These are phyloP conservation scores for Drosophila incognita DNA, from an alignment of 2,888 invertebrate species.

Conservation along the genomic window DNA sequence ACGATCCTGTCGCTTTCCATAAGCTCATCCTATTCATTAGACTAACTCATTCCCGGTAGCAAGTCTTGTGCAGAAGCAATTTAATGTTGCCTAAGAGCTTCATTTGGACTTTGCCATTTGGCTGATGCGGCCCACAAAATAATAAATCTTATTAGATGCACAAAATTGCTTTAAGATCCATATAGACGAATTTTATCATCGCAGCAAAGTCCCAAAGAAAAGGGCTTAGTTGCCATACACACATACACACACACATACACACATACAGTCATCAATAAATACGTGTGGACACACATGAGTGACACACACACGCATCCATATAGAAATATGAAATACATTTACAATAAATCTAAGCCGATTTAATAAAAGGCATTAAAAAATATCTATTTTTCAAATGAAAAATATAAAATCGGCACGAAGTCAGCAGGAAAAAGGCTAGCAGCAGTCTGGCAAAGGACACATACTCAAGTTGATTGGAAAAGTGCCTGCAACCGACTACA, in stretches of 20 bases:
- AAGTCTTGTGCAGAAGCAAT: slow-evolving; percentile 35
- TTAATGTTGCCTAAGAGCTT: slow-evolving; percentile 37
- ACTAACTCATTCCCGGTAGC: slow-evolving; percentile 34
- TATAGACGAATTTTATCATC: slow-evolving; percentile 63
- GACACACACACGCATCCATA: slow-evolving; percentile 13
- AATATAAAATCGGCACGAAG: slow-evolving; percentile 73
- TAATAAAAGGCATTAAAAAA: slow-evolving; percentile 81
- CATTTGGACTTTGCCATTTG: slow-evolving; percentile 33
- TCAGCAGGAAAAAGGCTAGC: slow-evolving; percentile 60
- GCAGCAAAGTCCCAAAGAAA: slow-evolving; percentile 55
- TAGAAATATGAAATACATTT: slow-evolving; percentile 51
- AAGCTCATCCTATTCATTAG: slow-evolving; percentile 57
- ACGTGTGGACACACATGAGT: slow-evolving; percentile 8
- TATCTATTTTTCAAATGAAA: slow-evolving; percentile 75
- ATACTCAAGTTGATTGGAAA: slow-evolving; percentile 76
- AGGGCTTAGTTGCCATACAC: slow-evolving; percentile 53
- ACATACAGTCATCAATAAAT: slow-evolving; percentile 8
- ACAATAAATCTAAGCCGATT: slow-evolving; percentile 80
- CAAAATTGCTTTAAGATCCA: slow-evolving; percentile 67
- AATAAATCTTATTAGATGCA: slow-evolving; percentile 67
- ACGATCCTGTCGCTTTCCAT: slow-evolving; percentile 24
- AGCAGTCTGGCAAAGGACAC: slow-evolving; percentile 41
- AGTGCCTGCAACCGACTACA: slow-evolving; percentile 55
- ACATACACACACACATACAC: slow-evolving; percentile 21
- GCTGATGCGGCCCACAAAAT: slow-evolving; percentile 42